Conservation (phyloP, 1,140 invertebrate genomes). For the Drosophila sechellia region DNA sequence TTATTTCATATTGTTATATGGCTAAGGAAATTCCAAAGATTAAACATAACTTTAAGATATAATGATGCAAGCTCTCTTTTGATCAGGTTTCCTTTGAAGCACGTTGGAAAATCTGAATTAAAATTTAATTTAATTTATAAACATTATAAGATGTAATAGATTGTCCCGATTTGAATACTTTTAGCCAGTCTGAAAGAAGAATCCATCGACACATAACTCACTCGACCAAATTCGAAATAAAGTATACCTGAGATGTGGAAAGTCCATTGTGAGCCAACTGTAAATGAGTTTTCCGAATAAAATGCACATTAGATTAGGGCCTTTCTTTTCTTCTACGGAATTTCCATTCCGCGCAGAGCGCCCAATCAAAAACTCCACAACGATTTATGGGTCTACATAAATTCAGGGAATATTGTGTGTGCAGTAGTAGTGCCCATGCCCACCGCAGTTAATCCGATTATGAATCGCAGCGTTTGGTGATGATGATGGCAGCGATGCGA, state of each 20-base stretch:
- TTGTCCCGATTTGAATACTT: background rate
- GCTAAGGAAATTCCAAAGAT: background rate
- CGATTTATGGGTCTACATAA: slow-evolving; percentile 79
- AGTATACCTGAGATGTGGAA: slow-evolving; percentile 23
- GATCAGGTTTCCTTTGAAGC: too few relatives aligned
- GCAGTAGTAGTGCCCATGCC: slow-evolving; percentile 34
- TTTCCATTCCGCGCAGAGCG: slow-evolving; percentile 53
- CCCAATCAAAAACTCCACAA: slow-evolving; percentile 59
- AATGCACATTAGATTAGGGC: slow-evolving; percentile 56
- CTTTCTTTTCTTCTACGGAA: slow-evolving; percentile 32
- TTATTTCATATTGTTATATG: background rate
- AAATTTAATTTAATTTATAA: background rate
- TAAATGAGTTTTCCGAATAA: slow-evolving; percentile 45
- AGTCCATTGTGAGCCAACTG: slow-evolving; percentile 26
- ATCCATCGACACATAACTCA: slow-evolving; percentile 1
- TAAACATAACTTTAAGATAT: background rate
- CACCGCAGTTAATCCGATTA: slow-evolving; percentile 82
- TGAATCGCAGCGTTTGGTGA: slow-evolving; percentile 55
- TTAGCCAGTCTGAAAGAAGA: slow-evolving; percentile 12
- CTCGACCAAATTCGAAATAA: slow-evolving; percentile 18
- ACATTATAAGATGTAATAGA: too few relatives aligned
- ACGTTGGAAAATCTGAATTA: background rate
- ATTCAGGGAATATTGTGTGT: slow-evolving; percentile 70
- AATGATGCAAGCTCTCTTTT: too few relatives aligned
- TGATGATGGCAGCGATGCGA: slow-evolving; percentile 11